Percentiles rank a stretch among this genome's conserved stretches.
Evolutionary conservation across 1,140 invertebrate species (phyloP).

Genomic region (Anastrepha obliqua): DNA sequence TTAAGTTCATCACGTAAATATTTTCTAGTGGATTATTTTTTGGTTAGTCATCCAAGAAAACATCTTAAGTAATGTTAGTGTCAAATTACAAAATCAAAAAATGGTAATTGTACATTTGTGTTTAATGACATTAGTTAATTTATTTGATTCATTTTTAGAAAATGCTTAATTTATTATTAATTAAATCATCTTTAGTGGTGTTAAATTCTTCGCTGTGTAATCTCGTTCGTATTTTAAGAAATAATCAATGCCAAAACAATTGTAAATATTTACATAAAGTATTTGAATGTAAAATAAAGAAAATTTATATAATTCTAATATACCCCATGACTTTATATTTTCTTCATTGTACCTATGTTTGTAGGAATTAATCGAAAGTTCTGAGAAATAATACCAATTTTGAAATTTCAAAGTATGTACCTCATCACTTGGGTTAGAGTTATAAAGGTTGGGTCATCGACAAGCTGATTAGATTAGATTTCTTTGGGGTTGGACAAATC

Average conservation of each 20-base stretch:
- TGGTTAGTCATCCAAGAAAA: neutral
- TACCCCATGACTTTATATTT: no score
- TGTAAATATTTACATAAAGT: constrained; percentile 17
- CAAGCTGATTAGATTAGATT: no score
- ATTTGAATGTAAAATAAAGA: constrained; percentile 18
- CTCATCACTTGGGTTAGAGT: no score
- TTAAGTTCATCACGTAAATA: neutral
- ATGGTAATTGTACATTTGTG: neutral
- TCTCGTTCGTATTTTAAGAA: neutral
- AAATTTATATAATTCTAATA: no score
- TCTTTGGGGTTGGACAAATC: no score
- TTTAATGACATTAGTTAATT: constrained; percentile 37
- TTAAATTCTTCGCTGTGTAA: constrained; percentile 31
- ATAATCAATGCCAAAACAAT: neutral
- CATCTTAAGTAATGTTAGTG: neutral
- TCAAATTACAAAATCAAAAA: neutral
- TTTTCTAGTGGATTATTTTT: neutral
- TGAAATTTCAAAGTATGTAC: no score
- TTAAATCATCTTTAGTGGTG: neutral
- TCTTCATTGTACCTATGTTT: no score
- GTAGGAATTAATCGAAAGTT: no score
- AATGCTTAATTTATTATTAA: constrained; percentile 27
- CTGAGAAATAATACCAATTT: no score
- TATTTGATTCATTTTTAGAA: neutral
- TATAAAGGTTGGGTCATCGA: no score